Base-by-base conservation (phyloP, 2,888 invertebrate genomes). In the Bombyx huttoni region DNA sequence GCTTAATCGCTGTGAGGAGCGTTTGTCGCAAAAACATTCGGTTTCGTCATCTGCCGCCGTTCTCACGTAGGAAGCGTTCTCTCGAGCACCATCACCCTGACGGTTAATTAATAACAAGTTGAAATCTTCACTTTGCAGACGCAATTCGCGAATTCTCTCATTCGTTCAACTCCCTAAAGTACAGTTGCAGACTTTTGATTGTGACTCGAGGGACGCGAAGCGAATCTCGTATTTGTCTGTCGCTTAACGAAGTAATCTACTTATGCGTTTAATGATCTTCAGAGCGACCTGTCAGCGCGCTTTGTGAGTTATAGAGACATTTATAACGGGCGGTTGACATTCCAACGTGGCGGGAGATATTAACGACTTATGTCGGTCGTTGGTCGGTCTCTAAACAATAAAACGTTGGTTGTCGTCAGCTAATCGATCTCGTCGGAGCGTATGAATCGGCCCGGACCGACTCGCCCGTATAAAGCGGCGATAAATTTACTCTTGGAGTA, bases 101-200 rank as follows among this genome's bases (percentile, higher is more conserved):
- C 70, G 71, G 65, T 71, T 78, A 78, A 75, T 76, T 79, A 80
- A 75, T 78, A 75, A 75, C 65, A 73, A 74, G 70, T 71, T 69
- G 64, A 69, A 74, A 72, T 74, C 71, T 71, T 64, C 65, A 53
- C 60, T 58, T 56, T 54, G 53, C 62, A 64, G 62, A 56, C 59
- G 59, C 58, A 62, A 63, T 68, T 68, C 60, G 58, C 57, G 59
- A 61, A 63, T 59, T 61, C 61, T 61, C 63, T 62, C 69, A 69
- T 68, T 71, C 62, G 59, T 3, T 61, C 61, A 70, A 73, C 64
- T 67, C 67, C 55, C 60, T 68, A 70, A 53, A 75, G 70, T 68
- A 72, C 71, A 64, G 69, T 73, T 73, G 64, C 64, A 68, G 69
- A 74, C 70, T 75, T 75, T 73, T 75, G 74, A 77, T 78, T 75